These are phyloP conservation scores for Sula dactylatra DNA, from an alignment of 2,113 vertebrate species.

Conservation along the genomic window DNA sequence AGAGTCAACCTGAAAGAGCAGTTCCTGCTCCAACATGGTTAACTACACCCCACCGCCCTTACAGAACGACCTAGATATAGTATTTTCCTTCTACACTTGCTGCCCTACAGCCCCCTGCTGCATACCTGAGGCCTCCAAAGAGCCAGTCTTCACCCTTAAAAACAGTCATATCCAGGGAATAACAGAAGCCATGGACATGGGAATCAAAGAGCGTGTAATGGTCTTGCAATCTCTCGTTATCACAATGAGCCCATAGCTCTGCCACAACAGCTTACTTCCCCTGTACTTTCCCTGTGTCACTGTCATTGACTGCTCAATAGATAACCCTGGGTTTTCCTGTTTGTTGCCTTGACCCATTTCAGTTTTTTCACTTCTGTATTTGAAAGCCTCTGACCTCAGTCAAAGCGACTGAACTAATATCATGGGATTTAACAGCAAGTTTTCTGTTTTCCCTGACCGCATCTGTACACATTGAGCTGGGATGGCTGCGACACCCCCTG, in stretches of 20 bases:
- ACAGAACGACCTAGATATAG: neutral
- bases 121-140: neutral
- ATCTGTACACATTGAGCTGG: accelerated
- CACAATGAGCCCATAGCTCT: neutral
- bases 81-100: neutral
- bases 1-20: neutral
- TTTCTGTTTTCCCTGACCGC: neutral
- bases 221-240: neutral
- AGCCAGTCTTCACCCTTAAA: neutral
- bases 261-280: neutral
- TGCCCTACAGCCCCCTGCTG: neutral
- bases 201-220: neutral
- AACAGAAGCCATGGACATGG: neutral
- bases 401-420: neutral
- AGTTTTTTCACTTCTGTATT: neutral
- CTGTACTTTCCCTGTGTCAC: neutral
- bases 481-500: neutral
- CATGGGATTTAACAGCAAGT: neutral
- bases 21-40: neutral
- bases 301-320: neutral
- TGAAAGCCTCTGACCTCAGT: neutral
- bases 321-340: neutral
- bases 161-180: neutral
- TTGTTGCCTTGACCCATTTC: neutral
- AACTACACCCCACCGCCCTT: neutral